Percentiles rank a stretch among this genome's conserved stretches.
Evolutionary conservation across 2,797 vertebrate species (phyloP).

Genomic region (Rousettus madagascariensis): DNA sequence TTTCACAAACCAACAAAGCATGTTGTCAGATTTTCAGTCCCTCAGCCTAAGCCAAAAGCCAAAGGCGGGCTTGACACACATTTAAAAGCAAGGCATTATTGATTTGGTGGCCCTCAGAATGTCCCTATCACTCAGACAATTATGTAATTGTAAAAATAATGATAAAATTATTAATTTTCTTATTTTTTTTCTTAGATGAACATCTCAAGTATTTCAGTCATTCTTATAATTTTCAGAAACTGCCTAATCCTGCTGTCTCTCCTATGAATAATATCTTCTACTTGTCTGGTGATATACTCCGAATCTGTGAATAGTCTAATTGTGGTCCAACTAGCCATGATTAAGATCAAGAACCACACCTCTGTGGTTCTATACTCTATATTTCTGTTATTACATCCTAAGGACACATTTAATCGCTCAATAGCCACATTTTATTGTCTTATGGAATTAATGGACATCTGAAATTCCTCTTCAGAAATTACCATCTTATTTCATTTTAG

Average conservation of each 20-base stretch:
- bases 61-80: slow-evolving; percentile 6
- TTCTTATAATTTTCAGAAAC: slow-evolving; percentile 41
- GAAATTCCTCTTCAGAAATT: background rate
- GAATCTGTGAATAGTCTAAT: background rate
- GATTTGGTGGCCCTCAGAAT: slow-evolving; percentile 9
- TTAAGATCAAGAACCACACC: background rate
- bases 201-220: background rate
- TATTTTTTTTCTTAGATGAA: background rate
- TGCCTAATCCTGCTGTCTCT: background rate
- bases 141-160: background rate
- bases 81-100: background rate
- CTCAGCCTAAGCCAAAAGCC: slow-evolving; percentile 19
- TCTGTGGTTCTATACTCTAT: background rate
- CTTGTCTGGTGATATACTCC: background rate
- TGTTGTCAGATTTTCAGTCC: slow-evolving; percentile 19
- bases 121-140: background rate
- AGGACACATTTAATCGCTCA: background rate
- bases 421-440: background rate
- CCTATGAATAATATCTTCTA: background rate
- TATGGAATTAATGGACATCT: background rate
- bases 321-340: background rate
- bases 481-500: background rate
- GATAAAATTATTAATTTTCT: background rate
- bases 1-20: slow-evolving; percentile 41
- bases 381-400: background rate